Evolutionary conservation across 2,888 invertebrate species (phyloP).

Genomic region (Yponomeuta sedellus): DNA sequence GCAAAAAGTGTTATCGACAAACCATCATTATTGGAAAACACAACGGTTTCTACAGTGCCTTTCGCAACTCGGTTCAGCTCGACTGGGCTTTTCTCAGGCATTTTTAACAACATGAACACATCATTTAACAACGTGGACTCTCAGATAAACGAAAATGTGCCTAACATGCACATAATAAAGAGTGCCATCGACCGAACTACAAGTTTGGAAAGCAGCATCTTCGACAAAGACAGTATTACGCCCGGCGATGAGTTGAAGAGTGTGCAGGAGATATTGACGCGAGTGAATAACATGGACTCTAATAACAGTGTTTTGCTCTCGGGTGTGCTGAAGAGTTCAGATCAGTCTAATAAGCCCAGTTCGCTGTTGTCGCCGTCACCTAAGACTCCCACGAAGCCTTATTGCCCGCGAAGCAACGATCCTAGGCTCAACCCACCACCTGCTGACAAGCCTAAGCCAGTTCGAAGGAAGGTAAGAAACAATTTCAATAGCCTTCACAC

Average conservation of each 20-base stretch:
- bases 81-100: slow-evolving; percentile 63
- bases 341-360: slow-evolving; percentile 30
- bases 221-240: slow-evolving; percentile 56
- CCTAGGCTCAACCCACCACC: slow-evolving; percentile 68
- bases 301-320: slow-evolving; percentile 69
- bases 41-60: slow-evolving; percentile 42
- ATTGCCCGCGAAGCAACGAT: slow-evolving; percentile 45
- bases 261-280: slow-evolving; percentile 67
- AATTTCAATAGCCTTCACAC: slow-evolving; percentile 10
- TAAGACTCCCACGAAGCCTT: slow-evolving; percentile 33
- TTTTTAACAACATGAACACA: slow-evolving; percentile 61
- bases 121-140: slow-evolving; percentile 43
- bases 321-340: slow-evolving; percentile 57
- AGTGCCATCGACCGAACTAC: slow-evolving; percentile 73
- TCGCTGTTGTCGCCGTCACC: slow-evolving; percentile 30
- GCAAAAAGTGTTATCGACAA: slow-evolving; percentile 29
- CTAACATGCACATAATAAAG: slow-evolving; percentile 67
- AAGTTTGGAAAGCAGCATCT: slow-evolving; percentile 63
- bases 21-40: slow-evolving; percentile 45
- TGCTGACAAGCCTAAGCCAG: slow-evolving; percentile 67
- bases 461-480: slow-evolving; percentile 67
- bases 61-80: slow-evolving; percentile 61
- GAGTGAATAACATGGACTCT: slow-evolving; percentile 72
- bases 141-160: slow-evolving; percentile 57
- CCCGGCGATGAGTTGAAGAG: slow-evolving; percentile 64